These are phyloP conservation scores for Caranx ignobilis DNA, from an alignment of 2,113 vertebrate genomes.

Conservation along the genomic window DNA sequence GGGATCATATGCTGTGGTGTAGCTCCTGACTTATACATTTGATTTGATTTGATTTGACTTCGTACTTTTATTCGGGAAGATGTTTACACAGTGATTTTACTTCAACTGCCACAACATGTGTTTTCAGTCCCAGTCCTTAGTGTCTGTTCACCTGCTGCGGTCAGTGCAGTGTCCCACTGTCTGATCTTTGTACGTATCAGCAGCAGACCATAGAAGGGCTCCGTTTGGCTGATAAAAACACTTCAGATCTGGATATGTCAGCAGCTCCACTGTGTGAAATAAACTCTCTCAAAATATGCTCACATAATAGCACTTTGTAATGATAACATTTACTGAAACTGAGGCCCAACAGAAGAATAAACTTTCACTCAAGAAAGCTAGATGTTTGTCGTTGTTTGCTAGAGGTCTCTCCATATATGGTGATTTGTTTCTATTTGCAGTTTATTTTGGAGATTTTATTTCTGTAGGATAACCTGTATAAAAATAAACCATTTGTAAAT, in stretches of 20 bases:
- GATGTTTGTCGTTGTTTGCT: not conserved
- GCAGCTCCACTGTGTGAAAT: not conserved
- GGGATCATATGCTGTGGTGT: too few species aligned
- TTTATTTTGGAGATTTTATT: not conserved
- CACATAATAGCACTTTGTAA: not conserved
- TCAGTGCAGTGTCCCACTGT: not conserved
- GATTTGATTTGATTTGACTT: too few species aligned
- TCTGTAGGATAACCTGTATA: not conserved
- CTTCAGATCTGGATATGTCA: not conserved
- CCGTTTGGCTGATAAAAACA: not conserved
- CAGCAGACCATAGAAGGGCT: constrained; percentile 12
- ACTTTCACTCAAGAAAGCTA: not conserved
- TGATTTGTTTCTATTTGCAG: not conserved
- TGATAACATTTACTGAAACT: constrained; percentile 20
- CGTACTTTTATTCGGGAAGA: too few species aligned
- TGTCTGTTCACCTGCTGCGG: too few species aligned
- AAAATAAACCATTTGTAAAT: not conserved
- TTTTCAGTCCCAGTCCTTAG: too few species aligned
- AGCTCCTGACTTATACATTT: too few species aligned
- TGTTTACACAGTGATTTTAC: too few species aligned
- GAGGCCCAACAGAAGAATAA: not conserved
- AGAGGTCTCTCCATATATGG: not conserved
- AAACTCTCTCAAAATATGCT: too few species aligned
- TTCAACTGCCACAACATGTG: too few species aligned
- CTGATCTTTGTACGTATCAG: not conserved